A percentile compares a stretch with the other conserved stretches of the same genome.
These are phyloP conservation scores for Struthidea cinerea DNA, from an alignment of 2,113 vertebrate genomes.

Conservation along the genomic window DNA sequence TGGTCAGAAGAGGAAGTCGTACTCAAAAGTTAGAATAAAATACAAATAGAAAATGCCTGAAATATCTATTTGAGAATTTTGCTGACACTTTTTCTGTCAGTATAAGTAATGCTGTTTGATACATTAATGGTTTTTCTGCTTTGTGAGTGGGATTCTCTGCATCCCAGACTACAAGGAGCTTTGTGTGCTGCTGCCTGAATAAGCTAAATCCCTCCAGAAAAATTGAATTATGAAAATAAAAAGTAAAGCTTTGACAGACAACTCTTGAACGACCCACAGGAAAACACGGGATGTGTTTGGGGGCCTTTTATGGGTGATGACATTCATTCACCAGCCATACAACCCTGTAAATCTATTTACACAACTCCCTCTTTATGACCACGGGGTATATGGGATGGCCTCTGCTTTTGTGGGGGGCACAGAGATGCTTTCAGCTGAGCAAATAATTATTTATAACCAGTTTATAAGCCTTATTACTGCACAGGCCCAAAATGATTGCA, in stretches of 20 bases:
- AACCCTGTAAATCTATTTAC: neutral
- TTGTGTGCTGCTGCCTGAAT: neutral
- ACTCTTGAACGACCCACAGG: fast-evolving
- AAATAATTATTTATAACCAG: neutral
- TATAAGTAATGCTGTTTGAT: neutral
- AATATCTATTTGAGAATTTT: neutral
- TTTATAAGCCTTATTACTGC: neutral
- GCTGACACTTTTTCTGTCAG: neutral
- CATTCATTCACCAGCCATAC: neutral
- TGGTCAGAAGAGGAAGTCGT: neutral
- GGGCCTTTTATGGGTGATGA: neutral
- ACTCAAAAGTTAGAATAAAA: neutral
- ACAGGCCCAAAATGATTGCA: neutral
- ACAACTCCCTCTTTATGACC: too few species aligned
- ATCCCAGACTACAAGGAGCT: neutral
- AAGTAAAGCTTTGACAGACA: neutral
- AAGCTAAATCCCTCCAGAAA: neutral
- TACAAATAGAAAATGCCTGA: neutral
- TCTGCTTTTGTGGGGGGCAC: neutral
- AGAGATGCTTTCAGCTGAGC: neutral
- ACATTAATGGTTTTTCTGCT: neutral
- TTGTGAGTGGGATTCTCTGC: neutral
- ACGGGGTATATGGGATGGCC: neutral
- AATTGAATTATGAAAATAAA: neutral
- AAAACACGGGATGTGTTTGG: fast-evolving